Evolutionary conservation across 2,797 vertebrate genomes (phyloP).

Genomic region (Benthosema pterotum): DNA sequence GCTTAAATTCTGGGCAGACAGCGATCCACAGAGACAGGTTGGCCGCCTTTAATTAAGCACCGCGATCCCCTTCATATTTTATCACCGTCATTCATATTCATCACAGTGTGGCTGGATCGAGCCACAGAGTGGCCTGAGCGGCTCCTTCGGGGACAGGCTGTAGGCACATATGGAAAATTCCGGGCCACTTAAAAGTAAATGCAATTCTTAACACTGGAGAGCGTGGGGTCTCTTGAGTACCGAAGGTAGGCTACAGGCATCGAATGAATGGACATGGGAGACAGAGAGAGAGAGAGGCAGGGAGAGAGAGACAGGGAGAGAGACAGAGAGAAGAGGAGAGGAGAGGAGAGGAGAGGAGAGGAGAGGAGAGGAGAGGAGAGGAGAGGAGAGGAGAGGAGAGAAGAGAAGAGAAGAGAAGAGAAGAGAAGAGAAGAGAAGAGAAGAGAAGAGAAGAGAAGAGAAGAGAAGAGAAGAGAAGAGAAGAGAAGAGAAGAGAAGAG

Average conservation of each 20-base stretch:
- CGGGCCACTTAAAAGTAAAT: conserved; percentile 24
- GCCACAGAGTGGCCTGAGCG: conserved; percentile 14
- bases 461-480: no score
- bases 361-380: no score
- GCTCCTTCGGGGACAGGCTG: conserved; percentile 19
- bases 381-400: no score
- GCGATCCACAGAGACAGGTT: conserved; percentile 62
- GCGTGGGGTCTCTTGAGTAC: conserved; percentile 12
- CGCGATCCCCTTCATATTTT: conserved; percentile 57
- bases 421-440: no score
- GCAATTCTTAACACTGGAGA: conserved; percentile 19
- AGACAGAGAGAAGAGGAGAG: conserved; percentile 5
- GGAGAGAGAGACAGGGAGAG: background rate
- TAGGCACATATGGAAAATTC: conserved; percentile 24
- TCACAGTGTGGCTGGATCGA: conserved; percentile 11
- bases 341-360: no score
- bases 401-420: no score
- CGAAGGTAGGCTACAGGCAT: conserved; percentile 12
- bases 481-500: no score
- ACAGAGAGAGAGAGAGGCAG: conserved; percentile 7
- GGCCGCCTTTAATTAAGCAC: conserved; percentile 61
- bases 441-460: no score
- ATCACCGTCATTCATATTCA: conserved; percentile 63
- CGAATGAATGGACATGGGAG: background rate
- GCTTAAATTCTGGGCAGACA: conserved; percentile 66